phyloP scores from a whole-genome alignment of 2,888 invertebrate species.

The Sussaba pulchella region DNA sequence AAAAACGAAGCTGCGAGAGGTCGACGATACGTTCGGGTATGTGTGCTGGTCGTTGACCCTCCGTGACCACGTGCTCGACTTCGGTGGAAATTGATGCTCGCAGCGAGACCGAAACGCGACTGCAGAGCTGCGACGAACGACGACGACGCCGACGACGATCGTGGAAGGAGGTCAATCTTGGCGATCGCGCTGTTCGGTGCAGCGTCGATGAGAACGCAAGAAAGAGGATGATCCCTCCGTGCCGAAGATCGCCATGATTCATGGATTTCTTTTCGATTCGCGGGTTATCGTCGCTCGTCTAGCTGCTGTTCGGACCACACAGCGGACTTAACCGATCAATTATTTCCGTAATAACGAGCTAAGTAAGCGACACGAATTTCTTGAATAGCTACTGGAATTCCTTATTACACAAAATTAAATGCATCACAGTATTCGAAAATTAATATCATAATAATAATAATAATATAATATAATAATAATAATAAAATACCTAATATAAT shows the following conservation, averaged over 20 bases:
- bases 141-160: constrained; percentile 62
- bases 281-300: not conserved
- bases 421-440: too few relatives aligned
- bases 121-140: constrained; percentile 40
- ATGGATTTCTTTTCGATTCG: constrained; percentile 35
- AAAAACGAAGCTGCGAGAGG: constrained; percentile 12
- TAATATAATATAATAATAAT: too few relatives aligned
- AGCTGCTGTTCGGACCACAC: too few relatives aligned
- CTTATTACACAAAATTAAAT: too few relatives aligned
- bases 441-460: too few relatives aligned
- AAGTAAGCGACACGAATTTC: too few relatives aligned
- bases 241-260: constrained; percentile 33
- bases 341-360: too few relatives aligned
- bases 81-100: constrained; percentile 28
- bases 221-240: constrained; percentile 46
- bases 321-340: too few relatives aligned
- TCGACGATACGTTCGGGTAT: constrained; percentile 34
- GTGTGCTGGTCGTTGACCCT: constrained; percentile 55
- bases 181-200: constrained; percentile 59
- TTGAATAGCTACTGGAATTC: too few relatives aligned
- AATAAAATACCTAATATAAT: too few relatives aligned
- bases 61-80: constrained; percentile 56
- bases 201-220: constrained; percentile 30
- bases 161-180: constrained; percentile 67
- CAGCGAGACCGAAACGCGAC: not conserved